These are phyloP conservation scores for Podotricha telesiphe DNA, from an alignment of 2,888 invertebrate species.

Conservation along the genomic window DNA sequence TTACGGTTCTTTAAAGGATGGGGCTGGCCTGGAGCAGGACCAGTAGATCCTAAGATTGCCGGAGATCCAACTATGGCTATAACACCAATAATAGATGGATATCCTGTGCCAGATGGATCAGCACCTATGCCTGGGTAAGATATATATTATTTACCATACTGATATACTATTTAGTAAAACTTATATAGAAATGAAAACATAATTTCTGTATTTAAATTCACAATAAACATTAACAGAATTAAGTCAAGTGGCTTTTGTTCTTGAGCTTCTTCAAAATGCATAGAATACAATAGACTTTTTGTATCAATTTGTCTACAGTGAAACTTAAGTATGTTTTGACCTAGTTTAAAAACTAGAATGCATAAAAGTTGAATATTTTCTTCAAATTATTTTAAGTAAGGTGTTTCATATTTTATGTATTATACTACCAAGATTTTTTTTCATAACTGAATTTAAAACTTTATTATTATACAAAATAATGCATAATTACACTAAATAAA, in stretches of 20 bases:
- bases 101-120: constrained; percentile 57
- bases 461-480: background rate
- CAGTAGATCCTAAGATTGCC: constrained; percentile 64
- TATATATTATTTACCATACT: background rate
- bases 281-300: constrained; percentile 14
- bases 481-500: constrained; percentile 1
- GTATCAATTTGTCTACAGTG: constrained; percentile 18
- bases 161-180: background rate
- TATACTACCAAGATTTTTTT: too few species aligned
- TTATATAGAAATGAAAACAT: background rate
- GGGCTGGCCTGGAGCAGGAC: constrained; percentile 69
- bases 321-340: constrained; percentile 17
- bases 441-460: too few species aligned
- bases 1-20: constrained; percentile 56
- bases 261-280: background rate
- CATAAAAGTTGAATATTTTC: background rate
- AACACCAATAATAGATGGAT: constrained; percentile 68
- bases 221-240: constrained; percentile 4
- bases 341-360: constrained; percentile 7
- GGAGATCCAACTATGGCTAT: constrained; percentile 63
- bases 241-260: constrained; percentile 17
- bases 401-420: too few species aligned
- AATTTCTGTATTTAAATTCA: background rate
- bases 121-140: constrained; percentile 69
- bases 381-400: background rate